Conservation (phyloP, 2,113 vertebrate species). For the Terrapene triunguis region DNA sequence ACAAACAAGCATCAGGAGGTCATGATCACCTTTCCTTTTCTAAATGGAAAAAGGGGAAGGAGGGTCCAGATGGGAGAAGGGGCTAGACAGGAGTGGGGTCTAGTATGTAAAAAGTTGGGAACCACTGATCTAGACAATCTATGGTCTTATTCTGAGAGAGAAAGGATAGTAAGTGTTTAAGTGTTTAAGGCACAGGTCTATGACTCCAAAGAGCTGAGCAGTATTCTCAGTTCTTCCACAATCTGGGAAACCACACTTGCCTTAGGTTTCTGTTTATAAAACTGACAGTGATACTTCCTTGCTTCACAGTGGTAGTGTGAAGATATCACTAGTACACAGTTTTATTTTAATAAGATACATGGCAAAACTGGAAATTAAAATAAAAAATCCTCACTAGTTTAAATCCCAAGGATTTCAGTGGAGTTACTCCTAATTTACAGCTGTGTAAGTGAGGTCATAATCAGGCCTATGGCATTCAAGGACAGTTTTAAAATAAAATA, state of each 20-base stretch:
- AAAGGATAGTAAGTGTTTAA: background rate
- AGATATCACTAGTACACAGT: background rate
- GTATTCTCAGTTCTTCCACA: background rate
- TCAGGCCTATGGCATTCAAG: slow-evolving; percentile 34
- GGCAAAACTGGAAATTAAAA: background rate
- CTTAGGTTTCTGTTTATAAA: background rate
- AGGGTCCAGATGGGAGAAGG: background rate
- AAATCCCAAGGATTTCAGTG: background rate
- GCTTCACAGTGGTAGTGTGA: background rate
- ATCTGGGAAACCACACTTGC: background rate
- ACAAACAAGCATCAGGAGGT: background rate
- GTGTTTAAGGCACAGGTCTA: background rate
- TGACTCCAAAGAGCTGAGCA: background rate
- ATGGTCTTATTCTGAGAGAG: background rate
- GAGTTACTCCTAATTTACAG: slow-evolving; percentile 15
- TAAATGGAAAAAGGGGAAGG: background rate
- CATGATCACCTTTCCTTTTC: background rate
- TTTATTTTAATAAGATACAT: background rate
- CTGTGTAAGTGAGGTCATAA: slow-evolving; percentile 51
- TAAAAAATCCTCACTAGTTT: background rate
- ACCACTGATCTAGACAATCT: background rate
- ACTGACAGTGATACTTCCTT: background rate
- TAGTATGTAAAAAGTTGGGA: background rate
- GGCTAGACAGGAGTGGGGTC: background rate
- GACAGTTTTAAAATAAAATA: slow-evolving; percentile 36